A percentile compares a stretch with the other conserved stretches of the same genome.
These are phyloP conservation scores for Macroglossus sobrinus DNA, from an alignment of 2,113 vertebrate genomes.

Conservation along the genomic window DNA sequence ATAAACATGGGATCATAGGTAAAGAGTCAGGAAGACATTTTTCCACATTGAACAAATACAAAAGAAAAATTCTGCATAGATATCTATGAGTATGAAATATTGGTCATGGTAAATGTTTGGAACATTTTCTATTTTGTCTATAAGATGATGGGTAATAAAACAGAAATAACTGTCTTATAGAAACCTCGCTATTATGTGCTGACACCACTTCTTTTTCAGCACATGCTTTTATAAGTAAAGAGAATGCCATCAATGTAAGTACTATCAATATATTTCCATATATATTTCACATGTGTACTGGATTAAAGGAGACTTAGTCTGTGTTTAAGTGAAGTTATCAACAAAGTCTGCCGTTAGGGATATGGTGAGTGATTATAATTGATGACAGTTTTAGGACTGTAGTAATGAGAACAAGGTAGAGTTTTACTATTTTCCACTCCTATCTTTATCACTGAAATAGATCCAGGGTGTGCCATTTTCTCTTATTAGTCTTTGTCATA, in stretches of 20 bases:
- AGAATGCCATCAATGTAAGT: constrained; percentile 38
- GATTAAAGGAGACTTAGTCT: constrained; percentile 49
- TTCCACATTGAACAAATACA: not conserved
- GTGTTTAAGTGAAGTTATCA: constrained; percentile 41
- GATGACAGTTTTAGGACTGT: constrained; percentile 64
- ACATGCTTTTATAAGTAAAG: constrained; percentile 39
- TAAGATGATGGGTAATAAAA: constrained; percentile 59
- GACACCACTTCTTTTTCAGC: constrained; percentile 46
- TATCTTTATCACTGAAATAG: constrained; percentile 67
- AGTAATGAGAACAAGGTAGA: constrained; percentile 66
- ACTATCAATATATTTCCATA: constrained; percentile 64
- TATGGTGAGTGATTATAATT: constrained; percentile 55
- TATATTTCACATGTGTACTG: not conserved
- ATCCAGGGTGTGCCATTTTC: constrained; percentile 62
- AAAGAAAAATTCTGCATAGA: not conserved
- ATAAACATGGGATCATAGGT: not conserved
- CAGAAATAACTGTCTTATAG: constrained; percentile 31
- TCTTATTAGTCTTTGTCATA: constrained; percentile 72
- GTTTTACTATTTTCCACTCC: constrained; percentile 52
- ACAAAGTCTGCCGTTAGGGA: constrained; percentile 29
- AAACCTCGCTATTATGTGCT: constrained; percentile 40
- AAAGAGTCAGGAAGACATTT: not conserved
- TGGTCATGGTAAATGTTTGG: constrained; percentile 39
- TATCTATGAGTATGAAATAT: constrained; percentile 52
- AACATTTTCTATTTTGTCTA: constrained; percentile 61